Percentiles rank a stretch among this genome's conserved stretches.
These are phyloP conservation scores for Clarias platycephalus DNA, from an alignment of 2,797 vertebrate genomes.

Conservation along the genomic window DNA sequence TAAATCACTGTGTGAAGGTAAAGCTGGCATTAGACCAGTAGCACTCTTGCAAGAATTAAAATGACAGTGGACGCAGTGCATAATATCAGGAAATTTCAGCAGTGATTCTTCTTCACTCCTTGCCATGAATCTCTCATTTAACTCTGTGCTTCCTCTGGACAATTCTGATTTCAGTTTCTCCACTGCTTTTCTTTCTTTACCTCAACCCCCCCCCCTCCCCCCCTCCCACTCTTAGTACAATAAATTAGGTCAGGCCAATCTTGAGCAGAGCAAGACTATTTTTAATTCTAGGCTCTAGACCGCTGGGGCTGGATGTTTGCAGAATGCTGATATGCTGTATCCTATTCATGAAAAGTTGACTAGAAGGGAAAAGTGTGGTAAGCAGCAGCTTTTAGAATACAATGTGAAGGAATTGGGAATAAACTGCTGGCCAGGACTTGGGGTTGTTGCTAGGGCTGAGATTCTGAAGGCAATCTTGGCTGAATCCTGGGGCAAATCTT, in stretches of 20 bases:
- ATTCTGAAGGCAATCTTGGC: too few relatives aligned
- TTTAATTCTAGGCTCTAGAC: conserved; percentile 57
- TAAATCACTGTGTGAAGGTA: conserved; percentile 10
- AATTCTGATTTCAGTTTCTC: conserved; percentile 21
- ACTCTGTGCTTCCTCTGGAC: neutral
- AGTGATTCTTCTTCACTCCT: conserved; percentile 27
- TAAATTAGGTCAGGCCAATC: conserved; percentile 59
- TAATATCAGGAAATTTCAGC: conserved; percentile 29
- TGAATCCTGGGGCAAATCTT: too few relatives aligned
- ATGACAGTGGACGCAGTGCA: neutral
- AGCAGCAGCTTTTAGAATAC: too few relatives aligned
- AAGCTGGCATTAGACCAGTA: conserved; percentile 8
- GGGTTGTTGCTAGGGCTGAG: too few relatives aligned
- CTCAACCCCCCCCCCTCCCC: neutral
- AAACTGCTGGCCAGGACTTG: too few relatives aligned
- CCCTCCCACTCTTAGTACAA: conserved; percentile 36
- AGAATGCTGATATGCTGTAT: too few relatives aligned
- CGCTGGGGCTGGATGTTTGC: neutral
- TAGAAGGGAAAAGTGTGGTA: too few relatives aligned
- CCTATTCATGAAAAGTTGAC: too few relatives aligned
- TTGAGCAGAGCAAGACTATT: conserved; percentile 57
- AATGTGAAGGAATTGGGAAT: too few relatives aligned
- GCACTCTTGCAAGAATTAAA: neutral
- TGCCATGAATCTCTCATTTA: conserved; percentile 6
- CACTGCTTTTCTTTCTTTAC: conserved; percentile 34